Conservation (phyloP, 2,888 invertebrate genomes). For the Morpho achilles region DNA sequence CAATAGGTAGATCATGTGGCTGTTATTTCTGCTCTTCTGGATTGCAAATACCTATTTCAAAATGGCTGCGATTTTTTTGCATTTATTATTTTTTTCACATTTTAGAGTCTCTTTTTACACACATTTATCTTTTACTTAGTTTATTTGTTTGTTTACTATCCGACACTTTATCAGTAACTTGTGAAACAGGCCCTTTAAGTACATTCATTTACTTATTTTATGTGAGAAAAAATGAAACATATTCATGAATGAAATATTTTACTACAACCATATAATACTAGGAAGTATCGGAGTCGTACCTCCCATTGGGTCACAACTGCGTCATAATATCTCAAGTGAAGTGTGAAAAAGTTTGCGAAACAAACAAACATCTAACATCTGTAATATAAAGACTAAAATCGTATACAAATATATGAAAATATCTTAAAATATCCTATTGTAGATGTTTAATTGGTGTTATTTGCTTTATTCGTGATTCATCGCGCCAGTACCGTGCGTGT, state of each 20-base stretch:
- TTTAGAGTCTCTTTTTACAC: too few species aligned
- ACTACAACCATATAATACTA: conserved; percentile 10
- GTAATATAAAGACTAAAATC: conserved; percentile 41
- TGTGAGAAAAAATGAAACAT: background rate
- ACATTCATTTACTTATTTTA: background rate
- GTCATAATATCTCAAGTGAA: conserved; percentile 11
- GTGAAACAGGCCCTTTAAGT: background rate
- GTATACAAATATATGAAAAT: conserved; percentile 36
- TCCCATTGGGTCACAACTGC: conserved; percentile 7
- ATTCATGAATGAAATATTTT: conserved; percentile 8
- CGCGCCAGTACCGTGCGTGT: conserved; percentile 57
- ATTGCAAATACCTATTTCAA: background rate
- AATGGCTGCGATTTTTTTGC: too few species aligned
- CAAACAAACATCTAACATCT: conserved; percentile 31
- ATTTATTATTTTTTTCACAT: too few species aligned
- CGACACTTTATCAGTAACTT: too few species aligned
- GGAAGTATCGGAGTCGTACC: conserved; percentile 7
- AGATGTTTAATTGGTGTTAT: conserved; percentile 66
- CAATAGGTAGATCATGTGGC: too few species aligned
- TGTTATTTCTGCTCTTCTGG: background rate
- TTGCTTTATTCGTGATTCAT: conserved; percentile 72
- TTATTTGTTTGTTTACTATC: too few species aligned
- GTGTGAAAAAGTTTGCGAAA: conserved; percentile 13
- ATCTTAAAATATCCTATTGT: conserved; percentile 44
- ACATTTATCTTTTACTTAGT: too few species aligned